phyloP scores from a whole-genome alignment of 2,797 vertebrate genomes.

The Pantherophis vulpinus region DNA sequence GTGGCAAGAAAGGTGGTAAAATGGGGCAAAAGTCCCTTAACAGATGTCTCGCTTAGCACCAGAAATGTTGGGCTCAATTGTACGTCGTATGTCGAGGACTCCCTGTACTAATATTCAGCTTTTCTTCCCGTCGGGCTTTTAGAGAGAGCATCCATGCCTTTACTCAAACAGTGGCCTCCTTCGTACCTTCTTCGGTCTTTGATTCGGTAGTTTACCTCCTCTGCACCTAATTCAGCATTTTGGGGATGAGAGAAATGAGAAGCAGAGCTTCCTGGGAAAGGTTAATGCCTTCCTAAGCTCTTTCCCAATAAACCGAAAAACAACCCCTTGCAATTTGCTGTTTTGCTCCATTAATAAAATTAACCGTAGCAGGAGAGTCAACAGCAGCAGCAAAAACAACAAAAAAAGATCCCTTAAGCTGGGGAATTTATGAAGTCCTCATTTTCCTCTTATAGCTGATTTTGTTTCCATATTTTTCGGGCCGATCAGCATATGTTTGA shows the following conservation, averaged over 20 bases:
- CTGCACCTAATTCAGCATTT: not conserved
- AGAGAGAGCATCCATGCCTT: not conserved
- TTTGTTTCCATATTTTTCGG: conserved; percentile 1
- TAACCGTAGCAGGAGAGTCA: not conserved
- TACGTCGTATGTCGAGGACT: too few species aligned
- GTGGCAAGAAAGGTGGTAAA: too few species aligned
- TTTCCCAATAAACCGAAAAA: not conserved
- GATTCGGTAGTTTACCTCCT: not conserved
- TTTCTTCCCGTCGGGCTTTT: not conserved
- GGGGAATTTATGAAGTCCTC: not conserved
- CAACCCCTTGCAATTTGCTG: not conserved
- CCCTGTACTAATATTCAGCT: not conserved
- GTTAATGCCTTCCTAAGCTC: not conserved
- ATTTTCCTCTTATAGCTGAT: conserved; percentile 13
- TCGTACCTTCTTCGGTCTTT: not conserved
- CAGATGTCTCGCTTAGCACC: too few species aligned
- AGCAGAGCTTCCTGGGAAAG: not conserved
- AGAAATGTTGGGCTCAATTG: too few species aligned
- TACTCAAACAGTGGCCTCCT: not conserved
- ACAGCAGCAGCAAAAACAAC: not conserved
- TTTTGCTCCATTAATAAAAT: not conserved
- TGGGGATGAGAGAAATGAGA: not conserved
- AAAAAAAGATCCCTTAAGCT: not conserved
- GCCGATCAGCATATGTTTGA: not conserved
- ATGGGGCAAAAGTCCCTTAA: too few species aligned